Percentiles rank a stretch among this genome's conserved stretches.
These are phyloP conservation scores for Lepidochitona cinerea DNA, from an alignment of 2,888 invertebrate species.

Conservation along the genomic window DNA sequence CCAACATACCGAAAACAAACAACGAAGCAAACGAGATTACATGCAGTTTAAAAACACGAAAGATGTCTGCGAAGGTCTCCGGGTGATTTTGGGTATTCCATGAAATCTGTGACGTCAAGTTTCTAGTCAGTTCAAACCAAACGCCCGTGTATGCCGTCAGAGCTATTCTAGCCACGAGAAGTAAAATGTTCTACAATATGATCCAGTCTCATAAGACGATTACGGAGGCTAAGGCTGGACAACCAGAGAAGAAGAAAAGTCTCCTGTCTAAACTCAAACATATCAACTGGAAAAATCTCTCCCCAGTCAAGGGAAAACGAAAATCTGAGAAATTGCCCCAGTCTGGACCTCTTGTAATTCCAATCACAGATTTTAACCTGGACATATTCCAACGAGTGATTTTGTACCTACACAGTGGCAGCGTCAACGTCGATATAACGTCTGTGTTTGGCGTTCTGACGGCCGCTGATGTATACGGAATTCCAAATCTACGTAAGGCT, in stretches of 20 bases:
- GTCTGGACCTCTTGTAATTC: neutral
- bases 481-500: neutral
- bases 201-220: neutral
- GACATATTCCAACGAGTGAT: neutral
- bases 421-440: neutral
- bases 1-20: neutral
- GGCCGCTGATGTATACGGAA: neutral
- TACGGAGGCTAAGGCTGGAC: neutral
- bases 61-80: neutral
- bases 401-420: neutral
- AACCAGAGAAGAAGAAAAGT: neutral
- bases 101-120: conserved; percentile 16
- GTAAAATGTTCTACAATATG: neutral
- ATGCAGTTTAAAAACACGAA: neutral
- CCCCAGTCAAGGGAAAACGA: neutral
- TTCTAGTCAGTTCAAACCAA: conserved; percentile 4
- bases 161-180: conserved; percentile 15
- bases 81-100: conserved; percentile 7
- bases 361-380: neutral
- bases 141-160: conserved; percentile 6
- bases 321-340: neutral
- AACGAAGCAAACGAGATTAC: neutral
- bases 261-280: neutral
- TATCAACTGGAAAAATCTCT: neutral
- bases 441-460: neutral